Evolutionary conservation across 2,888 invertebrate genomes (phyloP), one percentile per base, ranked within the genome.

Genomic region (Polyommatus icarus): DNA sequence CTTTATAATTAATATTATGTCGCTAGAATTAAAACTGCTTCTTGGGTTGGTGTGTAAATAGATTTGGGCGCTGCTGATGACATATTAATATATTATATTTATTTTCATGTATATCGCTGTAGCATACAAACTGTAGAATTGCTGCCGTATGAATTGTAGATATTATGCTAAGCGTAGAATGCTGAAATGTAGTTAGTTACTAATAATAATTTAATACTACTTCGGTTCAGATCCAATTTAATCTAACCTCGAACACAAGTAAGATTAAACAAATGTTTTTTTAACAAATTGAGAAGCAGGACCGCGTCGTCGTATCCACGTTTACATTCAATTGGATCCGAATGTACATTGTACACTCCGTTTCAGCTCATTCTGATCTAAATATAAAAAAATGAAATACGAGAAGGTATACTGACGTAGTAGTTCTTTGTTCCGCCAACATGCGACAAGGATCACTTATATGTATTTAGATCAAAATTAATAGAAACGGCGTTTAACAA

Each of bases 191-290:
- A 67, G 67, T 67, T 67, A 67, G 29, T 67, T 32, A 67, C 67
- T 77, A 75, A 24, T 50, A 75, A 50, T 24, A 61, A 29, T 78
- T 75, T 73, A n/a, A 78, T 24, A 79, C 40, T 40, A 77, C 20
- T 79, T 18, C 59, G 59, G 67, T 54, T 54, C 54, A 54, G 54
- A 54, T 54, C 54, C 54, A 54, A 54, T 54, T 54, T 18, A 54
- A 54, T 54, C 18, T 54, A 54, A 54, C 5, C 5, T 18, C 5
- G 18, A 54, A 54, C 18, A 54, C 15, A 54, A 18, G 54, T 54
- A 54, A 54, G 18, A 18, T 54, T 12, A 15, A 15, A 54, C 18
- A 54, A 54, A 18, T 54, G 54, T 18, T 54, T 15, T 15, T 50
- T 18, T 5, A 54, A 15, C 54, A 46, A 46, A 46, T 46, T 46